Conservation (phyloP, 2,113 vertebrate genomes). For the Enhydra lutris region DNA sequence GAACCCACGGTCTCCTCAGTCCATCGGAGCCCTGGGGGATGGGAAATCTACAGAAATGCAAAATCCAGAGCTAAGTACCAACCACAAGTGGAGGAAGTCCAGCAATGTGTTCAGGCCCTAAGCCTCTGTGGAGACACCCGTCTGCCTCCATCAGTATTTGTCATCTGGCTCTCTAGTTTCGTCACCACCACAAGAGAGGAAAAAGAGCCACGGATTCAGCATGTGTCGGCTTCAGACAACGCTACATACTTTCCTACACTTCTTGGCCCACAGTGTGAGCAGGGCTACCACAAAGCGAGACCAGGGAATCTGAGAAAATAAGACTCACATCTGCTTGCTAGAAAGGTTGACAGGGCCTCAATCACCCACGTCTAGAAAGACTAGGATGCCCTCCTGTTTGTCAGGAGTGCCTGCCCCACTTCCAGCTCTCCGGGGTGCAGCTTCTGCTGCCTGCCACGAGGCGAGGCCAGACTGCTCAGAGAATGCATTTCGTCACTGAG, state of each 20-base stretch:
- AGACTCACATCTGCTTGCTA: background rate
- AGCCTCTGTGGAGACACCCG: background rate
- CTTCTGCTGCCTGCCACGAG: background rate
- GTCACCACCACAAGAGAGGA: background rate
- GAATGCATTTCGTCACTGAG: background rate
- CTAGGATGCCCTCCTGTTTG: background rate
- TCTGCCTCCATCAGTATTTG: background rate
- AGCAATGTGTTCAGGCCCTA: background rate
- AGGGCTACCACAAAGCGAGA: background rate
- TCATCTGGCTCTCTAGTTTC: background rate
- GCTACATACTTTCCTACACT: background rate
- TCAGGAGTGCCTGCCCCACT: background rate
- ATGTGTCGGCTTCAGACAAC: background rate
- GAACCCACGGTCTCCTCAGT: background rate
- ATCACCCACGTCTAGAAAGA: background rate
- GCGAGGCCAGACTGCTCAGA: background rate
- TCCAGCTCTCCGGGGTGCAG: background rate
- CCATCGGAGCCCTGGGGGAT: background rate
- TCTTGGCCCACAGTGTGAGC: background rate
- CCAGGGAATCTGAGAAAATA: background rate
- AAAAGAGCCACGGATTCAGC: background rate
- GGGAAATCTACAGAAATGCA: conserved; percentile 30
- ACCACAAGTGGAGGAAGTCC: background rate
- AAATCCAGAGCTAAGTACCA: background rate
- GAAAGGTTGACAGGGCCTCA: background rate